Evolutionary conservation across 2,797 vertebrate genomes (phyloP), one percentile per base, ranked within the genome.

Genomic region (Galaxias olidus): DNA sequence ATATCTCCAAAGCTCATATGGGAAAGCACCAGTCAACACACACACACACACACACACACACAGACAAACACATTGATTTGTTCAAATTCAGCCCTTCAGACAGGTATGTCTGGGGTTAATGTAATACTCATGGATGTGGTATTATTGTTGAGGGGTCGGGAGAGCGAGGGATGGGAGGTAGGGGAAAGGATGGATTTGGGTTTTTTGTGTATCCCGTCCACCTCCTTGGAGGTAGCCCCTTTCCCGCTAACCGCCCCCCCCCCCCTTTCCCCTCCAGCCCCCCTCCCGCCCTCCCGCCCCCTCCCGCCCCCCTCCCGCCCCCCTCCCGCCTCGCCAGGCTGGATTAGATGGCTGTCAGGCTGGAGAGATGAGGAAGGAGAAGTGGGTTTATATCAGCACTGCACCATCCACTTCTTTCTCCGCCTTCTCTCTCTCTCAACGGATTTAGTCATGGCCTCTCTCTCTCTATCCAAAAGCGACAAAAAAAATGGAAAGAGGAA

Each of bases 101-200:
- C 76, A 77, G 81, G 68, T 76, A 67, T 72, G 74, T 73, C 81
- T 45, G 53, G 68, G 85, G 86, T 89, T 90, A 90, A 92, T 90
- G 75, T 88, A 84, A 90, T 90, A 83, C 88, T 91, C 88, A 88
- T 71, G 74, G 80, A 83, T 81, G 77, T 86, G 77, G 82, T 75
- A 74, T 71, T 69, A 80, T 73, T 66, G 73, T 30, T 30, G 30
- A 30, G 66, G 77, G 76, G 64, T 48, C 84, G 5, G 15, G 82
- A 85, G 84, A 83, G 80, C 72, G 82, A 66, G 75, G 41, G 80
- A 80, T 78, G 78, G 83, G 83, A 84, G 61, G 42, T 54, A 55
- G 48, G 51, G 30, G 42, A 53, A 19, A 42, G 66, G 67, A 73
- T 75, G 30, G 30, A 30, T 83, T 83, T 62, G 69, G 80, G 73